Evolutionary conservation across 1,140 invertebrate species (phyloP).

Genomic region (Drosophila triauraria): DNA sequence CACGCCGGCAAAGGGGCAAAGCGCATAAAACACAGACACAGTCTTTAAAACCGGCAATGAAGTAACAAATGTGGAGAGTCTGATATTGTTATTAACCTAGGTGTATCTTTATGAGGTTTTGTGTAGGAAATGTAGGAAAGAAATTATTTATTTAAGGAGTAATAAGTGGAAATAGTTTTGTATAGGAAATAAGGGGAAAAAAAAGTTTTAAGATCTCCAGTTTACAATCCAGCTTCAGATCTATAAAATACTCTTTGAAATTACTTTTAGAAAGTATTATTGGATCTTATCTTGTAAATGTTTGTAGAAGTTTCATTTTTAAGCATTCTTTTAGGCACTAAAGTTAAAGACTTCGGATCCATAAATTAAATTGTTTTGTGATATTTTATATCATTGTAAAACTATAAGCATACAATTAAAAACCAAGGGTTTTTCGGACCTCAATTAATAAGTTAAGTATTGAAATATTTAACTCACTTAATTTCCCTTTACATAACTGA

Average conservation of each 20-base stretch:
- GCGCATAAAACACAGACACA: constrained; percentile 23
- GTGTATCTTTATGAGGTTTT: neutral
- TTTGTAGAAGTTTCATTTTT: too few species aligned
- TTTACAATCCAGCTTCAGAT: neutral
- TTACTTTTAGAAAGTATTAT: neutral
- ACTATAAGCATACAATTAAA: too few species aligned
- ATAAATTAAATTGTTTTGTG: too few species aligned
- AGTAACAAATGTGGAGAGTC: constrained; percentile 6
- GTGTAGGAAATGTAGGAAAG: neutral
- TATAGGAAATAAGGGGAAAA: too few species aligned
- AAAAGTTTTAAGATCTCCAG: too few species aligned
- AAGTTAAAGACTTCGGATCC: too few species aligned
- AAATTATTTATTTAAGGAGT: neutral
- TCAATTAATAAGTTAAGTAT: too few species aligned
- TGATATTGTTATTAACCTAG: constrained; percentile 14
- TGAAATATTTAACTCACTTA: too few species aligned
- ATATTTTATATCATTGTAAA: too few species aligned
- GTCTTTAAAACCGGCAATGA: constrained; percentile 46
- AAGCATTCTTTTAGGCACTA: too few species aligned
- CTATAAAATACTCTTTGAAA: too few species aligned
- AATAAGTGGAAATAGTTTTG: neutral
- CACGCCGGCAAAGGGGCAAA: constrained; percentile 16
- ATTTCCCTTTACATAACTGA: neutral
- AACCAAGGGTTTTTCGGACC: too few species aligned
- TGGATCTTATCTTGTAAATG: neutral